Conservation (phyloP, 2,113 vertebrate genomes). For the Eretmochelys imbricata region DNA sequence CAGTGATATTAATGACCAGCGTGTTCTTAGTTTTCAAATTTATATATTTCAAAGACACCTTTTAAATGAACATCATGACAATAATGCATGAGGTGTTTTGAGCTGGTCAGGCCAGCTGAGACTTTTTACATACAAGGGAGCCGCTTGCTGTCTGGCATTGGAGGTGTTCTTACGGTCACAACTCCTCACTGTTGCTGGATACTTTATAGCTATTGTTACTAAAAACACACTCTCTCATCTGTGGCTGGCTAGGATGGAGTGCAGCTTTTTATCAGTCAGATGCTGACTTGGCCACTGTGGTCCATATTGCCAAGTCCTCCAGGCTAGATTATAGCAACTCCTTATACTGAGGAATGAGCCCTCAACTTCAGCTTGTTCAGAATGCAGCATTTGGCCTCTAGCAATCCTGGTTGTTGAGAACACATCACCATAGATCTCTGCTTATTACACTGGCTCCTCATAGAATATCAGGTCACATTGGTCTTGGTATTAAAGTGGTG, state of each 20-base stretch:
- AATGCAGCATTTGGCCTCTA: not conserved
- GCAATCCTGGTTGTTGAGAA: not conserved
- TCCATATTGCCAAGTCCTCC: not conserved
- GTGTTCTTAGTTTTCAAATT: not conserved
- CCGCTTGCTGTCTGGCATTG: not conserved
- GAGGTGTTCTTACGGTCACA: not conserved
- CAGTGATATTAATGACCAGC: not conserved
- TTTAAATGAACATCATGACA: not conserved
- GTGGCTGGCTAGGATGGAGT: rapidly evolving
- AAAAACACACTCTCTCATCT: not conserved
- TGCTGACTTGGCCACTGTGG: not conserved
- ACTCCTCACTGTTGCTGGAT: not conserved
- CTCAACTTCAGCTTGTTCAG: not conserved
- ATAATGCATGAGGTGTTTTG: not conserved
- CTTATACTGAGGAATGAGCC: not conserved
- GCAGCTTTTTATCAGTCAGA: rapidly evolving
- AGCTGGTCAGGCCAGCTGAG: not conserved
- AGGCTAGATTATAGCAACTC: not conserved
- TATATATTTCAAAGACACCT: not conserved
- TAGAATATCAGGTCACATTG: not conserved
- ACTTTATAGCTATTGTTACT: not conserved
- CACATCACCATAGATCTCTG: not conserved
- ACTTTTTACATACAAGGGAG: not conserved
- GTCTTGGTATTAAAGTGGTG: not conserved
- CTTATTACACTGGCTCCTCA: not conserved